phyloP scores from a whole-genome alignment of 2,888 invertebrate species.

The Leptarthrus brevirostris region DNA sequence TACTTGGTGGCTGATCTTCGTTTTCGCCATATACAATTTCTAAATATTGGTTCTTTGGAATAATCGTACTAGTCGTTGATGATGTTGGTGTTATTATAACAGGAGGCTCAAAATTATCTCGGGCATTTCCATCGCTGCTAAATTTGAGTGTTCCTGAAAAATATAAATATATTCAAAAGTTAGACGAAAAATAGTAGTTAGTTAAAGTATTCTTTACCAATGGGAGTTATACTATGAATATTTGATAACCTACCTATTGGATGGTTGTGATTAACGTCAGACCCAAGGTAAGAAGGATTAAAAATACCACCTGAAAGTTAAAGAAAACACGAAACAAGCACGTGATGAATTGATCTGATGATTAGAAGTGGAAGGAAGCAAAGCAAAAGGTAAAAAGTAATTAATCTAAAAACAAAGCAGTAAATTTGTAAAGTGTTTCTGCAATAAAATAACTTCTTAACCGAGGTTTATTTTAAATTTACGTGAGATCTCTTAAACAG shows the following conservation, averaged over 20 bases:
- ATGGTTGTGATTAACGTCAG: constrained; percentile 73
- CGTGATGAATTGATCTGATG: constrained; percentile 49
- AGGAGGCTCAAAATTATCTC: constrained; percentile 55
- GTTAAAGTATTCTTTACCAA: too few species aligned
- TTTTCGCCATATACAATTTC: constrained; percentile 75
- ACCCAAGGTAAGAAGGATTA: constrained; percentile 81
- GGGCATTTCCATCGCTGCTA: constrained; percentile 44
- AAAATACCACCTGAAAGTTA: constrained; percentile 70
- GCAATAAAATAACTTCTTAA: too few species aligned
- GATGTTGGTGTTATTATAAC: constrained; percentile 55
- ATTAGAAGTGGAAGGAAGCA: constrained; percentile 2
- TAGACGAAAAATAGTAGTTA: not conserved
- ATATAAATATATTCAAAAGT: not conserved
- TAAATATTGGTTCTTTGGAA: constrained; percentile 75
- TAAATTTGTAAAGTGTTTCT: too few species aligned
- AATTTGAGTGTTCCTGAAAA: constrained; percentile 53
- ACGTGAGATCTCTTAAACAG: too few species aligned
- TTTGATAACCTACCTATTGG: constrained; percentile 45
- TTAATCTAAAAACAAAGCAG: too few species aligned
- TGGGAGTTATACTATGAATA: too few species aligned
- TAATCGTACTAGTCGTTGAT: constrained; percentile 50
- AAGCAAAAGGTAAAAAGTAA: too few species aligned
- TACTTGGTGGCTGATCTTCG: constrained; percentile 57
- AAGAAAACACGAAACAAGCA: constrained; percentile 61
- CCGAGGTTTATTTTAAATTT: too few species aligned